These are phyloP conservation scores for Piliocolobus tephrosceles DNA, from an alignment of 2,113 vertebrate species.

Conservation along the genomic window DNA sequence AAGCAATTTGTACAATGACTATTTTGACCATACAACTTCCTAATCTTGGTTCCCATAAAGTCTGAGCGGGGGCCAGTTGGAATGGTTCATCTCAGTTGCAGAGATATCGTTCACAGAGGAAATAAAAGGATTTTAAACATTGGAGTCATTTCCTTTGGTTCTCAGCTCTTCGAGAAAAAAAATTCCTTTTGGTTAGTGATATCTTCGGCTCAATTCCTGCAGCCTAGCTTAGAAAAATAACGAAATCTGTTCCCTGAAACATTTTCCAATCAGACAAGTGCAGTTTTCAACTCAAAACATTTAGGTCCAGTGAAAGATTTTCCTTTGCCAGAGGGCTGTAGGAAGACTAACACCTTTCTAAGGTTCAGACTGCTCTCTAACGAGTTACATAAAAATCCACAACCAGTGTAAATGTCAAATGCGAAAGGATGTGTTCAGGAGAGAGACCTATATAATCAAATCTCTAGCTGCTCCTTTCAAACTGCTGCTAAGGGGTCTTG, in stretches of 20 bases:
- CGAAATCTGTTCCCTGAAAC: constrained; percentile 57
- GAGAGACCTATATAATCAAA: constrained; percentile 58
- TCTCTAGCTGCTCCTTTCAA: constrained; percentile 2
- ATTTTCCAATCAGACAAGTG: constrained; percentile 68
- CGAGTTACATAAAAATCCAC: constrained; percentile 68
- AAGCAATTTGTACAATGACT: constrained; percentile 86
- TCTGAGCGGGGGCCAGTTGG: constrained; percentile 82
- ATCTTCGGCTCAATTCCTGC: constrained; percentile 87
- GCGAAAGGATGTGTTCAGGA: constrained; percentile 4
- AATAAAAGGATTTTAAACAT: constrained; percentile 90
- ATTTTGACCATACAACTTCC: constrained; percentile 86
- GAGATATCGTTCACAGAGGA: constrained; percentile 89
- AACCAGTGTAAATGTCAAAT: constrained; percentile 69
- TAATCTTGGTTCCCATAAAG: constrained; percentile 90
- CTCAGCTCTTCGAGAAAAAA: constrained; percentile 86
- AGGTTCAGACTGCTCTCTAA: constrained; percentile 63
- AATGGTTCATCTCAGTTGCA: constrained; percentile 84
- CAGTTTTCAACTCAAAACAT: constrained; percentile 71
- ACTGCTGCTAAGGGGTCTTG: constrained; percentile 56
- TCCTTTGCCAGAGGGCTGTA: constrained; percentile 60
- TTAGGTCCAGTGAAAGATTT: constrained; percentile 63
- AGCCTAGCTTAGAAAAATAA: constrained; percentile 82
- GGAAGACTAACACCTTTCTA: constrained; percentile 69
- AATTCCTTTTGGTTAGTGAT: constrained; percentile 87
- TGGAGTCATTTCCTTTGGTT: constrained; percentile 93